Evolutionary conservation across 2,888 invertebrate genomes (phyloP).

Genomic region (Drosophila meridiana): DNA sequence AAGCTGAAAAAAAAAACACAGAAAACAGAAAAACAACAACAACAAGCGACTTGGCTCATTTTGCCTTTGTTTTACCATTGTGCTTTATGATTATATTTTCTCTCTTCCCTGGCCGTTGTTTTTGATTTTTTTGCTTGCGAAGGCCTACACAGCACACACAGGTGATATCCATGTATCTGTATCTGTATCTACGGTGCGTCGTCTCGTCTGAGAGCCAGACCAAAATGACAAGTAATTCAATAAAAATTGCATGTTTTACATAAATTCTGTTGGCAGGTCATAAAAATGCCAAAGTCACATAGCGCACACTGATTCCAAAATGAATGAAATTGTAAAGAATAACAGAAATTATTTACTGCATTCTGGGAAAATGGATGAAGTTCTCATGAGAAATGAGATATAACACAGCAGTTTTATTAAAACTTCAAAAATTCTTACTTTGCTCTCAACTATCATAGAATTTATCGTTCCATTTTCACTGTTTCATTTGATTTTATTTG

Average conservation of each 20-base stretch:
- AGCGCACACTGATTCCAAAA: slow-evolving; percentile 38
- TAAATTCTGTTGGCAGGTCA: slow-evolving; percentile 53
- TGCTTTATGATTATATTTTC: slow-evolving; percentile 42
- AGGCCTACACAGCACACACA: slow-evolving; percentile 36
- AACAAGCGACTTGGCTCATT: slow-evolving; percentile 52
- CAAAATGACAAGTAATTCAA: slow-evolving; percentile 70
- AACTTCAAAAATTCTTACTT: neutral
- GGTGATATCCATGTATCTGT: slow-evolving; percentile 46
- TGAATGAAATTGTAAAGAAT: slow-evolving; percentile 6
- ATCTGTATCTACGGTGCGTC: slow-evolving; percentile 47
- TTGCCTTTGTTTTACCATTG: slow-evolving; percentile 56
- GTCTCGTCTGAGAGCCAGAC: slow-evolving; percentile 24
- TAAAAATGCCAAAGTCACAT: slow-evolving; percentile 45
- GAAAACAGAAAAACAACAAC: neutral
- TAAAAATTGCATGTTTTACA: slow-evolving; percentile 75
- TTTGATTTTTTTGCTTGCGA: slow-evolving; percentile 21
- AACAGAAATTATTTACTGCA: neutral
- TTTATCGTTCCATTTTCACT: neutral
- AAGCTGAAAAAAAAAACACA: neutral
- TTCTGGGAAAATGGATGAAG: neutral
- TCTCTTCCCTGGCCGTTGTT: neutral
- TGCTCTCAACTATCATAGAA: neutral
- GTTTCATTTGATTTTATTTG: neutral
- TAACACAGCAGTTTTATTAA: neutral
- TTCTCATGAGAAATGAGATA: neutral